Percentiles rank a stretch among this genome's conserved stretches.
Conservation (phyloP, 2,888 invertebrate species). For the Urechis unicinctus region DNA sequence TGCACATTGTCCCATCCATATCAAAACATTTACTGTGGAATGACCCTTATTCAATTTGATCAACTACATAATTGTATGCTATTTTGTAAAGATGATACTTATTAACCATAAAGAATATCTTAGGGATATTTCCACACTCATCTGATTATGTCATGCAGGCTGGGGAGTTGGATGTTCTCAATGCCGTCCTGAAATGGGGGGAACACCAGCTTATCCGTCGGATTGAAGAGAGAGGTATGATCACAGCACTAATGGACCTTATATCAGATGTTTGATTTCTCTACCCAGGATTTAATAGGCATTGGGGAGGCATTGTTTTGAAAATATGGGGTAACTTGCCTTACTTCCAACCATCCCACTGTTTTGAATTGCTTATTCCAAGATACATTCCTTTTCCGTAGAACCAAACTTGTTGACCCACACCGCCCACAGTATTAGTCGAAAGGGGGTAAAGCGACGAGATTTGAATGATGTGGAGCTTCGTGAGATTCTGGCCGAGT, state of each 20-base stretch:
- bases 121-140: neutral
- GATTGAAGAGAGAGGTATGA: slow-evolving; percentile 71
- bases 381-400: slow-evolving; percentile 32
- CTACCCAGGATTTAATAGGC: no score
- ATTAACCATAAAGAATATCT: neutral
- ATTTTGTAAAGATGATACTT: neutral
- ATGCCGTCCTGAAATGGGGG: slow-evolving; percentile 82
- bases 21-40: no score
- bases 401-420: slow-evolving; percentile 86
- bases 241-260: no score
- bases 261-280: no score
- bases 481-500: slow-evolving; percentile 74
- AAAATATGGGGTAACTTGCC: neutral
- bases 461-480: slow-evolving; percentile 78
- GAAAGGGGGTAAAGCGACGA: slow-evolving; percentile 75
- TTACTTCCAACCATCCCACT: neutral
- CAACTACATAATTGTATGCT: neutral
- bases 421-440: slow-evolving; percentile 83
- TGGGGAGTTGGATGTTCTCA: slow-evolving; percentile 81
- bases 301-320: no score
- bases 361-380: neutral
- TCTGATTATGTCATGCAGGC: slow-evolving; percentile 61
- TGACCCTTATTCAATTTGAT: neutral
- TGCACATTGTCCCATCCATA: no score
- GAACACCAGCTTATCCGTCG: slow-evolving; percentile 75